These are phyloP conservation scores for Mormyrops boulengeri DNA, from an alignment of 2,797 vertebrate genomes.

Conservation along the genomic window DNA sequence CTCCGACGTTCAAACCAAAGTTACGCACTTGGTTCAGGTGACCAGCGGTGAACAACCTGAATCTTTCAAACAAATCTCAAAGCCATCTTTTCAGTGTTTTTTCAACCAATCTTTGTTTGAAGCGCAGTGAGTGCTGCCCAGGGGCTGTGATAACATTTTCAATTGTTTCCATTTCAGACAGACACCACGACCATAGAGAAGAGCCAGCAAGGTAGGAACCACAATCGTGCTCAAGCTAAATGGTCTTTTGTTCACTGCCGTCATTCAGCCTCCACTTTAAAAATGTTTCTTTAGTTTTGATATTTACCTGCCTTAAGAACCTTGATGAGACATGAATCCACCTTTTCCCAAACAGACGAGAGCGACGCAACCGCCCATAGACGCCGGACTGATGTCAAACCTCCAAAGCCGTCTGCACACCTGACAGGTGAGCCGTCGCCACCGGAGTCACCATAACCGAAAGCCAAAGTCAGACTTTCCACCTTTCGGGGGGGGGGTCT, in stretches of 20 bases:
- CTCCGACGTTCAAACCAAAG: background rate
- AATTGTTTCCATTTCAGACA: conserved; percentile 32
- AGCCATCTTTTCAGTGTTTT: conserved; percentile 51
- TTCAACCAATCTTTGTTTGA: conserved; percentile 42
- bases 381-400: background rate
- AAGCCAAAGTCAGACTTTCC: background rate
- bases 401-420: conserved; percentile 59
- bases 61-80: conserved; percentile 28
- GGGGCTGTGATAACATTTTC: background rate
- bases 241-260: background rate
- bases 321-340: background rate
- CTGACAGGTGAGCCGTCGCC: conserved; percentile 50
- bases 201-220: conserved; percentile 34
- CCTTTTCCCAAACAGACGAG: conserved; percentile 28
- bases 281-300: background rate
- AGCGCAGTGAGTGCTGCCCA: conserved; percentile 16
- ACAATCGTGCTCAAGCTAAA: too few relatives aligned
- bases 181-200: background rate
- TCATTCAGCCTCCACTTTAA: background rate
- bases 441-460: background rate
- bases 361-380: background rate
- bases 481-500: background rate
- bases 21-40: background rate
- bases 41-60: background rate
- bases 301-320: background rate